phyloP scores from a whole-genome alignment of 2,797 vertebrate species.

The Dipus sagitta region DNA sequence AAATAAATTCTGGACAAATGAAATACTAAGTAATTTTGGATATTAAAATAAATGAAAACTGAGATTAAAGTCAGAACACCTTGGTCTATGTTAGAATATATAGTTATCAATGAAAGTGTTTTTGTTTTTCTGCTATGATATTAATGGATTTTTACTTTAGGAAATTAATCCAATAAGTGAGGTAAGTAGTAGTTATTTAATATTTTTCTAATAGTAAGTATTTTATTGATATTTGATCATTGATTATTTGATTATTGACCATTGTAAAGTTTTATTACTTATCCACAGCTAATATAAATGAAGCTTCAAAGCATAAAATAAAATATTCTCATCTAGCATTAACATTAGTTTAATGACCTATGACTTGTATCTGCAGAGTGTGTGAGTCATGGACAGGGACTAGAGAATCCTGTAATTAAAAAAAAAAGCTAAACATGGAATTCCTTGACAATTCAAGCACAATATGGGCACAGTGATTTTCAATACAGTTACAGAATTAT shows the following conservation, averaged over 20 bases:
- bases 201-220: not conserved
- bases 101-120: not conserved
- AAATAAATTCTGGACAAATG: not conserved
- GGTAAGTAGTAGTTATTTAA: not conserved
- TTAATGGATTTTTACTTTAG: not conserved
- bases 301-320: not conserved
- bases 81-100: not conserved
- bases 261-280: no score
- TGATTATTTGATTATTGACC: not conserved
- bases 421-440: not conserved
- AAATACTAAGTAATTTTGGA: not conserved
- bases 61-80: not conserved
- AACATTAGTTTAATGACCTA: not conserved
- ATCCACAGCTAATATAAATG: not conserved
- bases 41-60: not conserved
- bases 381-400: accelerated
- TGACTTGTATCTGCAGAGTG: not conserved
- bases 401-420: not conserved
- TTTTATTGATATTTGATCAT: not conserved
- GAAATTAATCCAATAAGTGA: not conserved
- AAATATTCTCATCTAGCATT: not conserved
- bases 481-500: not conserved
- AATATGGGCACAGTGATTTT: not conserved
- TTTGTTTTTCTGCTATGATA: not conserved
- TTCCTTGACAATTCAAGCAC: not conserved